Evolutionary conservation across 2,888 invertebrate genomes (phyloP), one percentile per base, ranked within the genome.

Genomic region (Plebejus argus): DNA sequence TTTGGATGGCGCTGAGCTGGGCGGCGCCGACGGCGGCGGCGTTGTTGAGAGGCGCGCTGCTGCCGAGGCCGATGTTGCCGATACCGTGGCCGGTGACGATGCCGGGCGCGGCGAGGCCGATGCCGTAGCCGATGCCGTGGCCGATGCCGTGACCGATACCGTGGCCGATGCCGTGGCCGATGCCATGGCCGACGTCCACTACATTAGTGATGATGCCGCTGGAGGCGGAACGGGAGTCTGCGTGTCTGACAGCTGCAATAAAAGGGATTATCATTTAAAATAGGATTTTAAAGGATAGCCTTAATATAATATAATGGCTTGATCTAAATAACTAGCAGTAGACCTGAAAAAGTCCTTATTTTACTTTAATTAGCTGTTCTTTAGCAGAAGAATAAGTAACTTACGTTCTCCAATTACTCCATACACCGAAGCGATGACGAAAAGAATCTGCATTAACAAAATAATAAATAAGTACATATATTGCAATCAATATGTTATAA

Each of bases 1-100:
- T 93, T 80, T 93, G 93, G 81, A 93, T 92, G 58, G 93, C 92
- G 79, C 91, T 92, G 72, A 93, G 90, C 76, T 92, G 93, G 56
- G 93, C 91, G 18, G 92, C 93, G 15, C 93, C 92, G 1, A 87
- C 92, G 4, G 92, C 89, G 10, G 88, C 93, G 2, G 92, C 93
- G 78, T 87, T 90, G 84, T 93, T 93, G 39, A 93, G 86, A 0
- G 91, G 91, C 20, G 85, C 85, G 61, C 80, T 79, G 3, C 83
- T 83, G 1, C 79, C 81, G 15, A 77, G 66, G 56, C 79, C 79
- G 35, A 56, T 79, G 66, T 78, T 80, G 53, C 80, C 79, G 18
- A 80, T 20, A 0, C 76, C 79, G 0, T 77, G 66, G 35, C 76
- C 80, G 18, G 77, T 58, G 18, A 70, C 77, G 10, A 77, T 15